Evolutionary conservation across 2,113 vertebrate species (phyloP), one percentile per base, ranked within the genome.

Genomic region (Nyctibius bracteatus): DNA sequence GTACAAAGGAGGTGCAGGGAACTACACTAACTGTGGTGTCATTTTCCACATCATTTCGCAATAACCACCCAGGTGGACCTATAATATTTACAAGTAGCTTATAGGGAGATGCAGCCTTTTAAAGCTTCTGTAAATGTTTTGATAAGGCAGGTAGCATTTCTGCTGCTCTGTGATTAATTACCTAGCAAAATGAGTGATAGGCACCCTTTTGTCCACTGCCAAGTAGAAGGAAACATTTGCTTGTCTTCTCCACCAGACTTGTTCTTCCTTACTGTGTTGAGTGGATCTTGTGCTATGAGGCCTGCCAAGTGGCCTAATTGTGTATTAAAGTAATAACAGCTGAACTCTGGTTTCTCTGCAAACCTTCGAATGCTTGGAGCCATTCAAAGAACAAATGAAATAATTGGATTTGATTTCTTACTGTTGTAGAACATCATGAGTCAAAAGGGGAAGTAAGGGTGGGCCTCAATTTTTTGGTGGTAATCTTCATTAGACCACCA

Each of bases 141-240:
- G 83, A 72, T 95, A 92, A 79, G 74, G 25, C 33, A 81, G 31
- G 65, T 68, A 43, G 20, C 41, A 30, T 59, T 95, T 88, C 71
- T 93, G 30, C 62, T 85, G 43, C n/a, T 33, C 67, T 83, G 24
- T 84, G 80, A 92, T 92, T 94, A 94, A 81, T 84, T 91, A 62
- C 59, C 43, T 39, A 43, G 35, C 9, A 74, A 80, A 88, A 71
- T 43, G 43, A 86, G 6, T 59, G 83, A 74, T 33, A 51, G 86
- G 9, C 6, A 62, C 43, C 14, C 6, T 85, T 68, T 54, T 67
- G 19, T 63, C 37, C 51, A 18, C n/a, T 77, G 71, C 30, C 57
- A 90, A 77, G 52, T 65, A n/a, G 79, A 82, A 92, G 22, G 17
- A 90, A 86, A n/a, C 18, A 19, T 80, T 88, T 83, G 25, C 55